Evolutionary conservation across 2,888 invertebrate species (phyloP).

Genomic region (Zootermopsis nevadensis): DNA sequence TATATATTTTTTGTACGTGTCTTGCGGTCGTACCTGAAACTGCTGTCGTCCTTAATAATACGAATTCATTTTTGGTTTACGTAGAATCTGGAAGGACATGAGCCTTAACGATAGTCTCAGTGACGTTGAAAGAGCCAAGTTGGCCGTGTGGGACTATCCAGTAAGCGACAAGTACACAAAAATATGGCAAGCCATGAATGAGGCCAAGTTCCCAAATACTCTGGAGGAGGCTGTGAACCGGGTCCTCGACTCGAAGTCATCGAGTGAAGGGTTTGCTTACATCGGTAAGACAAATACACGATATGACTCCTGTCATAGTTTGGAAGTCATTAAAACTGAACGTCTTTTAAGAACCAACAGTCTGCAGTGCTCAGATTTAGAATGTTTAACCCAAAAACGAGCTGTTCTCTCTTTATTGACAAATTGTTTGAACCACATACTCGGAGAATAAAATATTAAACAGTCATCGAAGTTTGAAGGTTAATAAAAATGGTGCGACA

Average conservation of each 20-base stretch:
- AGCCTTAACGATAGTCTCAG: constrained; percentile 92
- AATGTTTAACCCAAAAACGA: too few relatives aligned
- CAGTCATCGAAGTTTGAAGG: not conserved
- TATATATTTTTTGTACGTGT: not conserved
- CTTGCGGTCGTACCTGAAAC: not conserved
- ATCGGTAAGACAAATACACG: constrained; percentile 68
- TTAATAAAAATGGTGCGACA: not conserved
- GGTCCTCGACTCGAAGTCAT: constrained; percentile 74
- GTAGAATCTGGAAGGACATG: constrained; percentile 98
- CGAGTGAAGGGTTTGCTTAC: constrained; percentile 90
- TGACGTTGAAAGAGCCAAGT: constrained; percentile 88
- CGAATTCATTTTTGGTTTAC: constrained; percentile 43
- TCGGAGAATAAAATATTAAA: too few relatives aligned
- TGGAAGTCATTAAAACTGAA: not conserved
- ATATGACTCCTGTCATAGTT: not conserved
- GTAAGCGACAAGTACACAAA: constrained; percentile 98
- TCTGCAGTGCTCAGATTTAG: too few relatives aligned
- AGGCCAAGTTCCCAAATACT: constrained; percentile 82
- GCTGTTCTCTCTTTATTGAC: not conserved
- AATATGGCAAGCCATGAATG: constrained; percentile 96
- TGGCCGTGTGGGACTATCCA: constrained; percentile 99
- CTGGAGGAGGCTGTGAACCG: constrained; percentile 83
- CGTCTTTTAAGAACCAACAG: not conserved
- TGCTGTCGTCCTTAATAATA: not conserved
- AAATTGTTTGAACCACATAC: too few relatives aligned